phyloP scores from a whole-genome alignment of 2,113 vertebrate genomes.

The Oncorhynchus gorbuscha region DNA sequence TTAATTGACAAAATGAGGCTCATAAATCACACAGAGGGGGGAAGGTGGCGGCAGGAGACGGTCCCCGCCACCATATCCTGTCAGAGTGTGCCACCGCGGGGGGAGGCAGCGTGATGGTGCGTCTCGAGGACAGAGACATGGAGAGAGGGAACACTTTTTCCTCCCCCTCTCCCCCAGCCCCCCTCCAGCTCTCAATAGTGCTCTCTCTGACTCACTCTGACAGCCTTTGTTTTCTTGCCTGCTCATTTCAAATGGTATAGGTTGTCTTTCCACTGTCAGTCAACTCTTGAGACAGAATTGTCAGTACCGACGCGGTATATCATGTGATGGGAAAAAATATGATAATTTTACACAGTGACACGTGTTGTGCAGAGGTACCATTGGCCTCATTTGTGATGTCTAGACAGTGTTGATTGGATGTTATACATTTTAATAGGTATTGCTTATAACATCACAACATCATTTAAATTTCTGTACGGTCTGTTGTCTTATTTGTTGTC shows the following conservation, averaged over 20 bases:
- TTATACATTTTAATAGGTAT: not conserved
- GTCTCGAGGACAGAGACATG: conserved; percentile 65
- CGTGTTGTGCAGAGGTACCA: not conserved
- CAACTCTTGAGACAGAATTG: conserved; percentile 59
- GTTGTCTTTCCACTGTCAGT: conserved; percentile 66
- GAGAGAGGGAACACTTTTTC: conserved; percentile 45
- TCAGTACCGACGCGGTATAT: conserved; percentile 55
- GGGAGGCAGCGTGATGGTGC: conserved; percentile 57
- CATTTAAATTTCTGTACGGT: not conserved
- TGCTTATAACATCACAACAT: not conserved
- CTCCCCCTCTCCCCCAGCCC: conserved; percentile 3
- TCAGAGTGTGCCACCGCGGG: conserved; percentile 63
- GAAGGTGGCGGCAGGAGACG: conserved; percentile 47
- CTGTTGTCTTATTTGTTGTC: not conserved
- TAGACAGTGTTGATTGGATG: not conserved
- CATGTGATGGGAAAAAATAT: conserved; percentile 29
- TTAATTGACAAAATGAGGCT: conserved; percentile 81
- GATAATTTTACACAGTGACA: not conserved
- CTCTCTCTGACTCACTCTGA: conserved; percentile 63
- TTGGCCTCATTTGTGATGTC: not conserved
- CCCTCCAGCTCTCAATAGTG: conserved; percentile 61
- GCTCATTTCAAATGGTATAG: conserved; percentile 66
- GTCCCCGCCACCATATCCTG: conserved; percentile 46
- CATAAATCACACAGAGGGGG: conserved; percentile 77
- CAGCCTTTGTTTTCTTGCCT: conserved; percentile 68